A percentile compares a stretch with the other conserved stretches of the same genome.
These are phyloP conservation scores for Onychomys torridus DNA, from an alignment of 2,797 vertebrate genomes.

Conservation along the genomic window DNA sequence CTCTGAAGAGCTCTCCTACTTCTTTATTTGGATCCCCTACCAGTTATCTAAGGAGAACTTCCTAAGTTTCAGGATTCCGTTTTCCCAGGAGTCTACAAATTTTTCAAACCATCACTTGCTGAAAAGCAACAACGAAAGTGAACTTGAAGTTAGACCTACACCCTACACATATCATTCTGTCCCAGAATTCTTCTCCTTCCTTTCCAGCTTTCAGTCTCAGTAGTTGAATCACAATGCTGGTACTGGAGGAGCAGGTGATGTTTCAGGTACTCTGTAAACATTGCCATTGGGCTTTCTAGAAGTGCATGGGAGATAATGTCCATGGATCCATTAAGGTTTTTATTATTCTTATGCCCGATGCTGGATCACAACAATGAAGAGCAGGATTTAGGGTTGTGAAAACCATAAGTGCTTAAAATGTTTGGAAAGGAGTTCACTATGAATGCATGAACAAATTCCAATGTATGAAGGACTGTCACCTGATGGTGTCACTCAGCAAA, in stretches of 20 bases:
- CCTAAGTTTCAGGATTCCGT: not conserved
- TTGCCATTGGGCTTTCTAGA: not conserved
- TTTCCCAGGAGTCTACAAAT: not conserved
- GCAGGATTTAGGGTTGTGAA: not conserved
- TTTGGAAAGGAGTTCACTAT: not conserved
- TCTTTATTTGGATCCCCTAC: not conserved
- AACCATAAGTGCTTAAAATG: not conserved
- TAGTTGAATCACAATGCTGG: no score
- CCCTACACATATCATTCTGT: fast-evolving
- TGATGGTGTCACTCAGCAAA: not conserved
- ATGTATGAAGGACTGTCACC: not conserved
- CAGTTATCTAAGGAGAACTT: not conserved
- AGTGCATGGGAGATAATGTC: not conserved
- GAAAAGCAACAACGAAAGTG: not conserved
- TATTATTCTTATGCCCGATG: not conserved
- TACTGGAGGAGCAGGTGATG: fast-evolving
- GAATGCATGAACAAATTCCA: not conserved
- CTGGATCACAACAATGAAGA: conserved; percentile 9
- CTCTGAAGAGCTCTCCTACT: not conserved
- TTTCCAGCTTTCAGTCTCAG: not conserved
- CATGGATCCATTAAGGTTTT: not conserved
- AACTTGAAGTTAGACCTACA: not conserved
- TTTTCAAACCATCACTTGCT: not conserved
- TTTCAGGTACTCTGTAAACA: not conserved
- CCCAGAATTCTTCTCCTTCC: not conserved